Conservation (phyloP, 2,888 invertebrate species). For the Rotaria socialis region DNA sequence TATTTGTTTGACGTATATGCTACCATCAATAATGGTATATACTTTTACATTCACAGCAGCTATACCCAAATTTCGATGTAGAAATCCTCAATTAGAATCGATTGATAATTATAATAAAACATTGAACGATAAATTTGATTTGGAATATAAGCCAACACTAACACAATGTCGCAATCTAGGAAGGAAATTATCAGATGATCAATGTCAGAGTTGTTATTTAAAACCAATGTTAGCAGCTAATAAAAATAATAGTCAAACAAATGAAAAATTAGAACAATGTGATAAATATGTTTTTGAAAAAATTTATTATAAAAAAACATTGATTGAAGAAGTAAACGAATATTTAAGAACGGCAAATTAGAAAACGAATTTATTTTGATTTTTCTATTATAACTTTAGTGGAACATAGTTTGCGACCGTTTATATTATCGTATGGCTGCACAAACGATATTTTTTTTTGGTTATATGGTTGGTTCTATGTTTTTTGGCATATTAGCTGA, state of each 20-base stretch:
- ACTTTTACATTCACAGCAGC: conserved; percentile 11
- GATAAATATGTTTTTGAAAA: not conserved
- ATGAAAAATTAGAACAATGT: not conserved
- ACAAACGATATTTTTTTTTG: not conserved
- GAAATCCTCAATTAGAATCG: not conserved
- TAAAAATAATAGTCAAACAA: not conserved
- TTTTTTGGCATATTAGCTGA: conserved; percentile 17
- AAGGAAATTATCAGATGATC: not conserved
- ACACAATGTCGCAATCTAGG: not conserved
- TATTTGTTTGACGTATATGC: not conserved
- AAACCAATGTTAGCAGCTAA: not conserved
- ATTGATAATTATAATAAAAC: not conserved
- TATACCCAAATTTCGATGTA: not conserved
- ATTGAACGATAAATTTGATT: not conserved
- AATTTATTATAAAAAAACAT: not conserved
- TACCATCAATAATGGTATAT: conserved; percentile 34
- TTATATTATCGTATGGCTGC: too few species aligned
- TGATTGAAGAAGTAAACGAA: conserved; percentile 19
- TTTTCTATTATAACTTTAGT: not conserved
- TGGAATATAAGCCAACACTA: not conserved
- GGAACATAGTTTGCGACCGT: conserved; percentile 32
- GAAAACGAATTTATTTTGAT: not conserved
- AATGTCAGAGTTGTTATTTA: conserved; percentile 20
- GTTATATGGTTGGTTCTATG: conserved; percentile 9
- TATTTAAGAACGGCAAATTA: too few species aligned